Base-by-base conservation (phyloP, 2,888 invertebrate species). In the Eutolmus rufibarbis region DNA sequence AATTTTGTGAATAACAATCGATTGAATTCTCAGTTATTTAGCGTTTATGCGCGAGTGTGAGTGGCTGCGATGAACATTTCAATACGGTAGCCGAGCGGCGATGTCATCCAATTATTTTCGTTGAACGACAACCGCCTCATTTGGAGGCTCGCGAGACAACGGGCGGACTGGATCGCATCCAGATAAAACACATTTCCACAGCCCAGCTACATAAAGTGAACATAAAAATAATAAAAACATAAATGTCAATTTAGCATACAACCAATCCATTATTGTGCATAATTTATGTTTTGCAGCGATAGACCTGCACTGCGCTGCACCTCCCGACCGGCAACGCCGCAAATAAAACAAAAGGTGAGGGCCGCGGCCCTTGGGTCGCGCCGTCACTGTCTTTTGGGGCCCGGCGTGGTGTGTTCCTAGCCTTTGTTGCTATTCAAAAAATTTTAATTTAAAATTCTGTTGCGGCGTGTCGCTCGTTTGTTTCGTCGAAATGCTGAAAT, bases 381-480 rank as follows among this genome's bases (percentile, higher is more conserved):
- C 86, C 87, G 86, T 74, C 74, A 86, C 87, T 86, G 84, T n/a
- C 66, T 19, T 37, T 81, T 86, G 31, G 9, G 57, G 16, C 57
- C 56, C 74, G 66, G 14, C 9, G 40, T 79, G 16, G 56, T 57
- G n/a, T 78, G 57, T 66, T 56, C 34, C n/a, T n/a, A 40, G 86
- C 28, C 46, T 74, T 79, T 81, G 81, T 81, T 87, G 81, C 87
- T 79, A 87, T 92, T 92, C 91, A 90, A 92, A 92, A 92, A 92
- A 92, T 92, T 92, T 92, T 92, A 92, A 92, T 92, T 92, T 92
- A 92, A 92, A 91, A 92, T 92, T 91, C 89, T 89, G 89, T 90
- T 89, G 90, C 89, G 89, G 91, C 92, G 92, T 92, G 92, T 92
- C 92, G 91, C 91, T 92, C 91, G 92, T 92, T 92, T 92, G 92